These are phyloP conservation scores for Hartigia nigra DNA, from an alignment of 2,888 invertebrate genomes.

Conservation along the genomic window DNA sequence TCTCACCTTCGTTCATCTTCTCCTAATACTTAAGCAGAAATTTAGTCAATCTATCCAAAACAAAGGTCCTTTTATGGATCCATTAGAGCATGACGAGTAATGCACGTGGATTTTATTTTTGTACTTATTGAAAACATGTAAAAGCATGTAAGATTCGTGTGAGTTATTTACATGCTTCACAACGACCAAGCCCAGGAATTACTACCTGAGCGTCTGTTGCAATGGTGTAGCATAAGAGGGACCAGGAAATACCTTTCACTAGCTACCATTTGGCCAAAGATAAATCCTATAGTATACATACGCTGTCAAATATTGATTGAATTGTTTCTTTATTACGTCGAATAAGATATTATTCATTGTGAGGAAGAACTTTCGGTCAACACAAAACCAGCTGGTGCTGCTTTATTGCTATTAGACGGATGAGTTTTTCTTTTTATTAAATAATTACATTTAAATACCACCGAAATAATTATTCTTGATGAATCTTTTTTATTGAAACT, in stretches of 20 bases:
- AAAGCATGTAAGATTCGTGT: constrained; percentile 9
- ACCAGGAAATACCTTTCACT: constrained; percentile 13
- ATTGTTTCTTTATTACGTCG: background rate
- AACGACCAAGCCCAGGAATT: constrained; percentile 14
- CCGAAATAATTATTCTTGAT: background rate
- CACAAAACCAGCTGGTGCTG: background rate
- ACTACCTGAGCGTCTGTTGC: constrained; percentile 25
- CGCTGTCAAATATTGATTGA: background rate
- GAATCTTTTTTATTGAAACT: background rate
- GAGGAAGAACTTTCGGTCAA: background rate
- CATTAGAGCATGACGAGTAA: background rate
- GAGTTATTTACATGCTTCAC: constrained; percentile 17
- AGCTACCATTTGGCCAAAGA: background rate
- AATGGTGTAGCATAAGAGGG: constrained; percentile 35
- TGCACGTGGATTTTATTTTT: background rate
- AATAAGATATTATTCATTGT: background rate
- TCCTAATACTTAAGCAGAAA: background rate
- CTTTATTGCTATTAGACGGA: background rate
- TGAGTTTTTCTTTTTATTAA: background rate
- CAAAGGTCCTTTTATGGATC: background rate
- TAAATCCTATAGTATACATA: background rate
- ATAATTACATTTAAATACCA: background rate
- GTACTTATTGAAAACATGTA: background rate
- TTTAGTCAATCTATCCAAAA: background rate
- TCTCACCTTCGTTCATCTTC: constrained; percentile 37